Conservation (phyloP, 2,888 invertebrate species). For the Nasonovia ribisnigri region DNA sequence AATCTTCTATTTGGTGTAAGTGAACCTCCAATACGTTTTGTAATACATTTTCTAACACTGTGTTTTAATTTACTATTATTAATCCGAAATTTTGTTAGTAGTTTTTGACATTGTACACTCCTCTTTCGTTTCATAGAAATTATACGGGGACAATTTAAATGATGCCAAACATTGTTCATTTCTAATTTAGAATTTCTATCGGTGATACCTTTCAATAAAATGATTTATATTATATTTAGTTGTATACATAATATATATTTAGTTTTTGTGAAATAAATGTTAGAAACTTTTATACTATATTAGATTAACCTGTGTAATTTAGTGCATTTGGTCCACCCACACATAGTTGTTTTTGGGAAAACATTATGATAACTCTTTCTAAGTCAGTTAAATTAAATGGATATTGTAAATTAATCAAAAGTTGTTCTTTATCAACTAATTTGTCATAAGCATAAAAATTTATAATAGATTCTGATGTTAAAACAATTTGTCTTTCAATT, state of each 20-base stretch:
- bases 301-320: neutral
- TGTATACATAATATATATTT: neutral
- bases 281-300: neutral
- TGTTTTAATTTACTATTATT: neutral
- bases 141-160: neutral
- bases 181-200: neutral
- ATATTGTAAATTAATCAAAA: neutral
- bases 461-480: neutral
- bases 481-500: slow-evolving; percentile 12
- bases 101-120: neutral
- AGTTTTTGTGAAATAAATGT: neutral
- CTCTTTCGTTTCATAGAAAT: neutral
- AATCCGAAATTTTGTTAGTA: neutral
- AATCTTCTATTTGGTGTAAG: neutral
- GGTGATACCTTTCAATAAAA: neutral
- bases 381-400: neutral
- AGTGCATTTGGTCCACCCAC: neutral
- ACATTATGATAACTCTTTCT: neutral
- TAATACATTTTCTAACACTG: neutral
- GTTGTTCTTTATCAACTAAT: neutral
- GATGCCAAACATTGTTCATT: neutral
- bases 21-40: no score
- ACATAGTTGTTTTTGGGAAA: neutral
- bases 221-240: neutral
- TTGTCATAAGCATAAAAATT: neutral